These are phyloP conservation scores for Xerus inauris DNA, from an alignment of 2,113 vertebrate species.

Conservation along the genomic window DNA sequence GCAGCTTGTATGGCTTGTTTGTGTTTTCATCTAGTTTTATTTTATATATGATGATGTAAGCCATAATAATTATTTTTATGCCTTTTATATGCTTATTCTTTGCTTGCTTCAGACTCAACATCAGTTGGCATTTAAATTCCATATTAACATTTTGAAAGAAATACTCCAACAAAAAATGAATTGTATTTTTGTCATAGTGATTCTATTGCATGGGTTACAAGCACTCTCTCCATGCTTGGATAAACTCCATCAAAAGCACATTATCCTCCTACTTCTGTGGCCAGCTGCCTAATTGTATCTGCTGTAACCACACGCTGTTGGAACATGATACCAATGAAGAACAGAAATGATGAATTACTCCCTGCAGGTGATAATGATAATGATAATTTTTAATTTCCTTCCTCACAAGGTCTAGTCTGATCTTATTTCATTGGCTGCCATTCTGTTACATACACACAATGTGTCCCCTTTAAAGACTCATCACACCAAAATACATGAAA, in stretches of 20 bases:
- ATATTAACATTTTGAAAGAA: conserved; percentile 76
- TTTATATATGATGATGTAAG: background rate
- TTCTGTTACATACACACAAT: conserved; percentile 59
- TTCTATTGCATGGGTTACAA: conserved; percentile 87
- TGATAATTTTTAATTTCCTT: conserved; percentile 99
- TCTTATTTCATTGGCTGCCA: conserved; percentile 81
- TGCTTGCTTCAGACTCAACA: conserved; percentile 43
- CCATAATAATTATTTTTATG: conserved; percentile 3
- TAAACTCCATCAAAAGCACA: conserved; percentile 99
- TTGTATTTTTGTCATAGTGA: conserved; percentile 82
- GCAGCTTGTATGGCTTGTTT: conserved; percentile 19
- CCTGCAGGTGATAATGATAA: conserved; percentile 93
- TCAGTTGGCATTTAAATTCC: conserved; percentile 58
- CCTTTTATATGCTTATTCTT: conserved; percentile 9
- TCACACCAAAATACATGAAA: conserved; percentile 4
- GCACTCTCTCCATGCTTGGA: conserved; percentile 95
- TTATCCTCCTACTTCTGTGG: conserved; percentile 92
- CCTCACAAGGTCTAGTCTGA: conserved; percentile 67
- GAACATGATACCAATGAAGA: conserved; percentile 92
- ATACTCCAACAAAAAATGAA: conserved; percentile 66
- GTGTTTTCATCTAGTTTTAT: background rate
- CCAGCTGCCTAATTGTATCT: conserved; percentile 97
- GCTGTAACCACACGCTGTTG: conserved; percentile 92
- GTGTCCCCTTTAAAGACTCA: conserved; percentile 61
- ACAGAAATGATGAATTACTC: conserved; percentile 97